A percentile compares a stretch with the other conserved stretches of the same genome.
These are phyloP conservation scores for Dolichotis patagonum DNA, from an alignment of 2,113 vertebrate species.

Conservation along the genomic window DNA sequence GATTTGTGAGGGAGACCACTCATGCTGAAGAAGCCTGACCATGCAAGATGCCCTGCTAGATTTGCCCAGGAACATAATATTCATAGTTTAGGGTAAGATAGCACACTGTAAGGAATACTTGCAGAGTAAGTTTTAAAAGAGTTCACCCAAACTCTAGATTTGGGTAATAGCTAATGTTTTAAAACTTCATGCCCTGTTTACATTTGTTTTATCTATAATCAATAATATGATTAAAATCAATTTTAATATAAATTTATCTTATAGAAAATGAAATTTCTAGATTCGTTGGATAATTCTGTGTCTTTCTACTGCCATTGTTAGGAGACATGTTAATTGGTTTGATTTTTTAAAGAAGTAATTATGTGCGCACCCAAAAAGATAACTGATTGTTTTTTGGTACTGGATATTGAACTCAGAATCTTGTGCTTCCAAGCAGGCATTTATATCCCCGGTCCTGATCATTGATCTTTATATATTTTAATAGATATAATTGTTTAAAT, in stretches of 20 bases:
- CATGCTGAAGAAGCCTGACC: not conserved
- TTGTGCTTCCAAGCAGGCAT: too few relatives aligned
- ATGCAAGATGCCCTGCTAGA: not conserved
- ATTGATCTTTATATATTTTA: not conserved
- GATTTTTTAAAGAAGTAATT: not conserved
- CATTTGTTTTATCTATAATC: not conserved
- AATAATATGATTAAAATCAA: not conserved
- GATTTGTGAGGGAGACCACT: rapidly evolving
- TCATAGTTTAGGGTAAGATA: not conserved
- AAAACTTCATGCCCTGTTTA: not conserved
- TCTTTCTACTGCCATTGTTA: not conserved
- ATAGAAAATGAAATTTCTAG: not conserved
- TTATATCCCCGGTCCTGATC: not conserved
- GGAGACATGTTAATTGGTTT: not conserved
- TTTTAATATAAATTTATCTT: not conserved
- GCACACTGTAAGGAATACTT: too few relatives aligned
- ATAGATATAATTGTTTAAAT: not conserved
- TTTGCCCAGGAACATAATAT: not conserved
- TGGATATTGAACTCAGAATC: too few relatives aligned
- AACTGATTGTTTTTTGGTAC: not conserved
- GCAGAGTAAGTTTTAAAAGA: not conserved
- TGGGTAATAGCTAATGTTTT: not conserved
- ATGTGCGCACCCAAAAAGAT: not conserved
- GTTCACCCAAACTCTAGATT: not conserved
- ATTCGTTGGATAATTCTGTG: not conserved